Evolutionary conservation across 1,140 invertebrate genomes (phyloP), one percentile per base, ranked within the genome.

Genomic region (Saccostrea glomerata): DNA sequence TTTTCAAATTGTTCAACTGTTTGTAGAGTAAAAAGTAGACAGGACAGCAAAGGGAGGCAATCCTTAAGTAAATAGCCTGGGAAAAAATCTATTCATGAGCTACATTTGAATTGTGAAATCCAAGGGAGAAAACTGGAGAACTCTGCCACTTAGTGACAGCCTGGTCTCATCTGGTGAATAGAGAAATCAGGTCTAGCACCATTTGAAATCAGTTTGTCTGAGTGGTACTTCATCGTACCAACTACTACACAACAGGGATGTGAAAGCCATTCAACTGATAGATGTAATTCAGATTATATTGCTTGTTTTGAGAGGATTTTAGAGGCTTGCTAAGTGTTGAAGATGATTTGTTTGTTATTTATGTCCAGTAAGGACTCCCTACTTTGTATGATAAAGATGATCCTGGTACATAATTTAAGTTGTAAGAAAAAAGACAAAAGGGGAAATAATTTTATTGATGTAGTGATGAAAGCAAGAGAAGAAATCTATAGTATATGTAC

Each of bases 181-280:
- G 91, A 92, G 88, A 89, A 23, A 30, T 25, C 66, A 47, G 47
- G 87, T 92, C 91, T 92, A 92, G 91, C 91, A 92, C 91, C 91
- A 92, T 92, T 91, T 92, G 91, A 92, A 92, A 92, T 92, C 91
- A 92, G 91, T 92, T 92, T 91, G 88, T 82, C 87, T 86, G 87
- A 88, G 55, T 86, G 85, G 91, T 73, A 55, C 23, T 30, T 12
- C 82, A 85, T 77, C 70, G 17, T n/a, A 63, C 15, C 58, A 63
- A 17, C 58, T 63, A 6, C 47, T 63, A 20, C 13, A 17, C 58
- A 63, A 20, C 0, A 17, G 9, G 47, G 17, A n/a, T 63, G 58
- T 63, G 17, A 2, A 17, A 63, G 17, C 5, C 58, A 63, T 63
- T n/a, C 58, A 63, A n/a, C 5, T 63, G 47, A 63, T 20, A 3